These are phyloP conservation scores for Ylistrum balloti DNA, from an alignment of 1,140 invertebrate genomes.

Conservation along the genomic window DNA sequence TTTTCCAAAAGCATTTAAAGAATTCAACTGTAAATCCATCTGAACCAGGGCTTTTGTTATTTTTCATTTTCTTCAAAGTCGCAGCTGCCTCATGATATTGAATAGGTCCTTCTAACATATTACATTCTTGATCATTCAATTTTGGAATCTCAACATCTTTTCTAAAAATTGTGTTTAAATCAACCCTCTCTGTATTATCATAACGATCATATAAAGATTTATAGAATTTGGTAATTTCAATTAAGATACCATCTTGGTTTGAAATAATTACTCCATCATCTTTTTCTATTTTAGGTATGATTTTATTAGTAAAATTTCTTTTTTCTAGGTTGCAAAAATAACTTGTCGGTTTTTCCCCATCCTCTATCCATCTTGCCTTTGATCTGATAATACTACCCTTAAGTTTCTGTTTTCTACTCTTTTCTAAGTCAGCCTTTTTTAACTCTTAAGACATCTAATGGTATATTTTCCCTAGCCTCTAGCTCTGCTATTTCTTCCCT, in stretches of 20 bases:
- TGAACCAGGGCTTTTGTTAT: conserved; percentile 9
- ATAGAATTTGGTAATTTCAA: conserved; percentile 43
- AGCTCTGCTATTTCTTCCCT: too few species aligned
- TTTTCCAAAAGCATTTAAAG: conserved; percentile 54
- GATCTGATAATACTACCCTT: conserved; percentile 47
- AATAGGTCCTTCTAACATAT: conserved; percentile 28
- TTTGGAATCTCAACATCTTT: too few species aligned
- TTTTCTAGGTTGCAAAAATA: conserved; percentile 52
- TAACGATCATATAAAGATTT: conserved; percentile 37
- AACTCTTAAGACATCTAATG: too few species aligned
- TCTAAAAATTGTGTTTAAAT: background rate
- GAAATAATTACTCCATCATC: conserved; percentile 42
- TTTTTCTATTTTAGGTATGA: conserved; percentile 44
- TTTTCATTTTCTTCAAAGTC: too few species aligned
- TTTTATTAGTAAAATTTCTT: conserved; percentile 49
- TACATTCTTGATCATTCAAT: conserved; percentile 4
- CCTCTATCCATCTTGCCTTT: conserved; percentile 48
- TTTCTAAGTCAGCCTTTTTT: conserved; percentile 43
- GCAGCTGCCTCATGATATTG: too few species aligned
- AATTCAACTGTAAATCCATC: conserved; percentile 65
- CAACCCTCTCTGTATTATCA: background rate
- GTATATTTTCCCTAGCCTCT: too few species aligned
- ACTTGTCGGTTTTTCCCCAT: conserved; percentile 49
- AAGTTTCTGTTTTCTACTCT: conserved; percentile 41
- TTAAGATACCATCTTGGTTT: conserved; percentile 39